phyloP scores from a whole-genome alignment of 92 coral and sea anemone genomes.

The Pocillopora grandis region DNA sequence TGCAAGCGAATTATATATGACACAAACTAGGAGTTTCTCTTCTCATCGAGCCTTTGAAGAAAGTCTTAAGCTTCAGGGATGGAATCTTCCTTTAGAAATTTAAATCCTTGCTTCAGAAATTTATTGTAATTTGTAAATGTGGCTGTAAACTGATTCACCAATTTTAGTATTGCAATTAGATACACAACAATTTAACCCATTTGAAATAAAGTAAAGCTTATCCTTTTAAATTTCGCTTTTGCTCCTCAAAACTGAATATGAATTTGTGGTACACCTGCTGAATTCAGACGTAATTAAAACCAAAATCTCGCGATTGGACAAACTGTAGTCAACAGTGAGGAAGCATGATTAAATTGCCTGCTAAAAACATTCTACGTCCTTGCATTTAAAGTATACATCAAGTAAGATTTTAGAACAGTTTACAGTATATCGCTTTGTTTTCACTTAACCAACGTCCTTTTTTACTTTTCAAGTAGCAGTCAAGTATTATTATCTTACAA shows the following conservation, averaged over 20 bases:
- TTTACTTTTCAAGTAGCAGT: too few relatives aligned
- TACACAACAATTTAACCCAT: not conserved
- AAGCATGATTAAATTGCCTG: slow-evolving; percentile 7
- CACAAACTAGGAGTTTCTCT: not conserved
- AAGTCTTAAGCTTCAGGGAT: not conserved
- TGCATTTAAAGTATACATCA: not conserved
- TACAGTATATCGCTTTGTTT: not conserved
- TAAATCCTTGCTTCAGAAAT: not conserved
- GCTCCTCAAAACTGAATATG: not conserved
- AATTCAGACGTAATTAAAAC: slow-evolving; percentile 3
- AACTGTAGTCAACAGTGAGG: not conserved
- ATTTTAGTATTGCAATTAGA: not conserved
- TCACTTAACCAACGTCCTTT: not conserved
- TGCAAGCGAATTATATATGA: not conserved
- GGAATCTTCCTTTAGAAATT: not conserved
- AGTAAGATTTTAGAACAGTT: not conserved
- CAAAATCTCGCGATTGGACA: slow-evolving; percentile 17
- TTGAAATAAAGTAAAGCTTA: not conserved
- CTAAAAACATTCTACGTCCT: not conserved
- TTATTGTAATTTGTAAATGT: not conserved
- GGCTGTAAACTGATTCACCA: not conserved
- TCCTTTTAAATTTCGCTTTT: not conserved
- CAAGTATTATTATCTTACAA: too few relatives aligned
- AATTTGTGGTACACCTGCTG: not conserved
- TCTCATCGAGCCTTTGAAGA: not conserved